A percentile compares a stretch with the other conserved stretches of the same genome.
phyloP scores from a whole-genome alignment of 1,140 invertebrate species.

The Ceratosolen solmsi region DNA sequence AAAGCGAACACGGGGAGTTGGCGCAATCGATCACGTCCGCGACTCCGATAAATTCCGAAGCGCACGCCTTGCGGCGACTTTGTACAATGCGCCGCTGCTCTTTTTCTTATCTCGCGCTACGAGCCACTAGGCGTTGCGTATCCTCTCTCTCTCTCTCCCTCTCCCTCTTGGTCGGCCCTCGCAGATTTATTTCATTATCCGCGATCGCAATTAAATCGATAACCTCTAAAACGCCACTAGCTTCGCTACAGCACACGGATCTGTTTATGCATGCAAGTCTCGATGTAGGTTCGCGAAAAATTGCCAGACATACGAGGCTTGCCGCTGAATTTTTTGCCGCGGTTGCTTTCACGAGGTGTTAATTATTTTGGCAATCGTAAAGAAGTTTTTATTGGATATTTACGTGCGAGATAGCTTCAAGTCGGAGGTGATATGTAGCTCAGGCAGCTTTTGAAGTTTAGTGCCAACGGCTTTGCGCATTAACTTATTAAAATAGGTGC shows the following conservation, averaged over 20 bases:
- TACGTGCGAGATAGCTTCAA: neutral
- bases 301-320: neutral
- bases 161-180: neutral
- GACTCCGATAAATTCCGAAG: conserved; percentile 25
- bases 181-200: conserved; percentile 49
- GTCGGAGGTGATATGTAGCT: too few species aligned
- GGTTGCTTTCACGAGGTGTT: neutral
- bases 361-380: conserved; percentile 41
- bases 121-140: conserved; percentile 14
- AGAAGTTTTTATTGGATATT: neutral
- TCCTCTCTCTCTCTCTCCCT: too few species aligned
- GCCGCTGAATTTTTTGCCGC: neutral
- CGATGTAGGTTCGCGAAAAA: neutral
- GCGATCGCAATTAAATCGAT: conserved; percentile 40
- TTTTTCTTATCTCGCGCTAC: conserved; percentile 20
- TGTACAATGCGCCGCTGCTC: conserved; percentile 31
- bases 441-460: too few species aligned
- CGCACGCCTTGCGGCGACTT: conserved; percentile 33
- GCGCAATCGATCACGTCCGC: conserved; percentile 37
- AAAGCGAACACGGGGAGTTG: conserved; percentile 5
- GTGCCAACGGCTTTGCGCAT: too few species aligned
- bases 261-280: neutral
- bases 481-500: too few species aligned
- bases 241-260: neutral
- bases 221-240: conserved; percentile 26